Percentiles rank a stretch among this genome's conserved stretches.
These are phyloP conservation scores for Xestia rhomboidea DNA, from an alignment of 2,888 invertebrate species.

Conservation along the genomic window DNA sequence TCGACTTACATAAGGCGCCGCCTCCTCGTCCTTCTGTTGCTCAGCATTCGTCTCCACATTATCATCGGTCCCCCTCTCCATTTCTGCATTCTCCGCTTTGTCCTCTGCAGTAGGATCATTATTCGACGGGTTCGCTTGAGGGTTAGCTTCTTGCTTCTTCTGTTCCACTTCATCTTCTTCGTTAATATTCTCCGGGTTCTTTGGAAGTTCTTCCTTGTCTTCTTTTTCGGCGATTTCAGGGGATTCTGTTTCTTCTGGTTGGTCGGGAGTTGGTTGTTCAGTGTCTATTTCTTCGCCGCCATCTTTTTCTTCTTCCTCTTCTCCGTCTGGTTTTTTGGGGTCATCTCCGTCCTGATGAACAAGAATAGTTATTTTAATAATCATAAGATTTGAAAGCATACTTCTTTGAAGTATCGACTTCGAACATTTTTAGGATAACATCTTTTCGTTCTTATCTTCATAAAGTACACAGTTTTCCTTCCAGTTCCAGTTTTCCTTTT, in stretches of 20 bases:
- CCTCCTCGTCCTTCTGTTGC: slow-evolving; percentile 85
- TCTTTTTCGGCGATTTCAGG: slow-evolving; percentile 75
- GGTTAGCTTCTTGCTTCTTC: slow-evolving; percentile 86
- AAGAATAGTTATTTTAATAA: neutral
- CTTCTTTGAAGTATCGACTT: neutral
- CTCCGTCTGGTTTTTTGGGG: slow-evolving; percentile 47
- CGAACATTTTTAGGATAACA: neutral
- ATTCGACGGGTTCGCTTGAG: slow-evolving; percentile 88
- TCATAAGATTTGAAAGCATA: no score
- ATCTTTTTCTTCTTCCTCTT: slow-evolving; percentile 67
- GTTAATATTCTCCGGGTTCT: slow-evolving; percentile 84
- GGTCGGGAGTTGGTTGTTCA: slow-evolving; percentile 68
- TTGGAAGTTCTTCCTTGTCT: slow-evolving; percentile 82
- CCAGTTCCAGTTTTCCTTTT: no score
- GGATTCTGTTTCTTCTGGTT: slow-evolving; percentile 74
- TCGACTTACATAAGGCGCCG: slow-evolving; percentile 82
- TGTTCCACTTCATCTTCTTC: slow-evolving; percentile 85
- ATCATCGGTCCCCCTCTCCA: slow-evolving; percentile 86
- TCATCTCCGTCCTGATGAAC: slow-evolving; percentile 70
- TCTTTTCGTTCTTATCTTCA: neutral
- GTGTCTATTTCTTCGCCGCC: slow-evolving; percentile 60
- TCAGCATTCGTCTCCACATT: slow-evolving; percentile 88
- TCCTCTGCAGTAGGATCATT: slow-evolving; percentile 88
- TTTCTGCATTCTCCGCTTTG: slow-evolving; percentile 88
- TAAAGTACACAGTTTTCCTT: no score